A percentile compares a stretch with the other conserved stretches of the same genome.
phyloP scores from a whole-genome alignment of 2,113 vertebrate genomes.

The Raja brachyura region DNA sequence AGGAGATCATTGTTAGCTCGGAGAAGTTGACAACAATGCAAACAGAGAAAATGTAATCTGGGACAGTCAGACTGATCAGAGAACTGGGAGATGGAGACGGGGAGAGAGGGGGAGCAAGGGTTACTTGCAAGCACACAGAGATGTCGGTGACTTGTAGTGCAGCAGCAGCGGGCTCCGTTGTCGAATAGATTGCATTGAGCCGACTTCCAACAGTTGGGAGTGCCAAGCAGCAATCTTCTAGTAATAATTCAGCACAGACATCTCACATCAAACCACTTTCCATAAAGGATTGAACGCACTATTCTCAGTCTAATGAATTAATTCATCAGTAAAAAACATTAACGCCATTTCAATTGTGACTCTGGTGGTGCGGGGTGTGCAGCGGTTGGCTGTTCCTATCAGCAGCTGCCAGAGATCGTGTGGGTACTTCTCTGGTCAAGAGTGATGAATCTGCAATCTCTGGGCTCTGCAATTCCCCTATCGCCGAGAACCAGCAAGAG shows the following conservation, averaged over 20 bases:
- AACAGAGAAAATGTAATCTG: too few relatives aligned
- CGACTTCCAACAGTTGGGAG: too few relatives aligned
- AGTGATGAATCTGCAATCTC: neutral
- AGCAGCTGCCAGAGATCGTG: neutral
- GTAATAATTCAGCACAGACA: neutral
- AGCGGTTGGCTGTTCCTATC: neutral
- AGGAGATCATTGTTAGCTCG: too few relatives aligned
- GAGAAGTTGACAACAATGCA: too few relatives aligned
- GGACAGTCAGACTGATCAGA: too few relatives aligned
- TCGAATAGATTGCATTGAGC: neutral
- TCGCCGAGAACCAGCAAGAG: neutral
- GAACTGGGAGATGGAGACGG: too few relatives aligned
- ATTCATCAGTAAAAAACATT: conserved; percentile 2
- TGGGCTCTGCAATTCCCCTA: neutral
- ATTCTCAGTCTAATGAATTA: conserved; percentile 5
- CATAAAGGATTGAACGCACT: neutral
- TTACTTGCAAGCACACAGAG: neutral
- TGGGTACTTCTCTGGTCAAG: neutral
- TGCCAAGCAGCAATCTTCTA: neutral
- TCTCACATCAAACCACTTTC: neutral
- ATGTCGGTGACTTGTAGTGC: neutral
- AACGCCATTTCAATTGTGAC: neutral
- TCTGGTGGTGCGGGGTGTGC: neutral
- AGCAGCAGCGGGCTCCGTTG: neutral
- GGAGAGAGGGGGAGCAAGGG: too few relatives aligned